Base-by-base conservation (phyloP, 2,888 invertebrate species). In the Drosophila demipolita region DNA sequence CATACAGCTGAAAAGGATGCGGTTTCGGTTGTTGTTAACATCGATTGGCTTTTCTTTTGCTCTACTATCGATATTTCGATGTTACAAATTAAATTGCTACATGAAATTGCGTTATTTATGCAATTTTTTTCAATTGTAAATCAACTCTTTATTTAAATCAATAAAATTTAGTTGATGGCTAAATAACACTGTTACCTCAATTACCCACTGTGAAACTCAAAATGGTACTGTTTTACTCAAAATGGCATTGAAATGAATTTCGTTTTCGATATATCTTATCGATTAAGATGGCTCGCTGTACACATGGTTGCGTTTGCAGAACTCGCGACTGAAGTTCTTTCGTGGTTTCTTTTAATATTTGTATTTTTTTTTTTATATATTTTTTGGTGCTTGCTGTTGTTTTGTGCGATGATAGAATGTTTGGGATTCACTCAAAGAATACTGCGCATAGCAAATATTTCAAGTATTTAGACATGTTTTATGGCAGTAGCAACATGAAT, bases 401-500 rank as follows among this genome's bases (percentile, higher is more conserved):
- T 55, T 38, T 55, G 71, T 53, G 62, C 45, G 38, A 32, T 79
- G 80, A 67, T 77, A 42, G 66, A 72, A 73, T 64, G 69, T 64
- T 57, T 20, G 62, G 50, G 52, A 53, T 67, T 80, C 70, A 67
- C 69, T 79, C 67, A 77, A 79, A 66, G 66, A 65, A 59, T 52
- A 69, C 67, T 58, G 62, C 57, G 69, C 66, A 70, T 65, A 73
- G 49, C 65, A 70, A 72, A 80, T 81, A 69, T 81, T 77, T 81
- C 73, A 75, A 81, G 71, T 78, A 73, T 87, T 83, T 75, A 69
- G 73, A 76, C 80, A 70, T 76, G 71, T 75, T 73, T 80, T 60
- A 71, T 66, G 69, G 40, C 67, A 70, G 81, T 73, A 79, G 86
- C 79, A 82, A 36, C 70, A 82, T 82, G 85, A 85, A 82, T 82